Evolutionary conservation across 92 coral and sea anemone species (phyloP), one percentile per base, ranked within the genome.

Genomic region (Phymanthus crucifer): DNA sequence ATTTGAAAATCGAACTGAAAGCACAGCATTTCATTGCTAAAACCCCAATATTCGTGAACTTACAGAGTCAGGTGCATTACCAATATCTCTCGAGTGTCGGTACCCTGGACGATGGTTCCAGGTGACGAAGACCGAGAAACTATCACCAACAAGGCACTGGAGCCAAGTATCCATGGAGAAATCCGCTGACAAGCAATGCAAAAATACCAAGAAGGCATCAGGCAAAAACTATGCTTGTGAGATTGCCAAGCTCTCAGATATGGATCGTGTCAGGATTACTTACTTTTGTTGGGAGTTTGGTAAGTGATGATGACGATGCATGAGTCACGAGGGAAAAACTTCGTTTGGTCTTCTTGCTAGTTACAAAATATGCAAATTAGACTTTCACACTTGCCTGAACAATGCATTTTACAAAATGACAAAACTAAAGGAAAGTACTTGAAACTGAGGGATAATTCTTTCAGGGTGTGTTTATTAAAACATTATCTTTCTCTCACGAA

Each of bases 251-350:
- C 23, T 75, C 4, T 32, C 65, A 32, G 24, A 45, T 19, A 47
- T 32, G 31, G 27, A 27, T 16, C 23, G 32, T 31, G 31, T 37
- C 32, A 75, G 80, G 47, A 56, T 75, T 5, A 75, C 70, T 2
- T 75, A 75, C 50, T 75, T 29, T 56, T 75, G 80, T 37, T 75
- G 80, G 80, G 80, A 75, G 33, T 75, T 75, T 56, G 80, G 80
- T 75, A 75, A 57, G 80, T 54, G 4, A 17, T n/a, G 45, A 23
- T 6, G 34, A 14, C 18, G 69, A 13, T 64, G 70, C n/a, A 23
- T 8, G 13, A 64, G n/a, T 19, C 1, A 16, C 38, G n/a, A 32
- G 5, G 19, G 43, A 17, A 13, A 6, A 33, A n/a, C n/a, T n/a
- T n/a, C n/a, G n/a, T n/a, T n/a, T n/a, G n/a, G n/a, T n/a, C n/a